Percentiles rank a stretch among this genome's conserved stretches.
Evolutionary conservation across 2,797 vertebrate species (phyloP).

Genomic region (Lateolabrax maculatus): DNA sequence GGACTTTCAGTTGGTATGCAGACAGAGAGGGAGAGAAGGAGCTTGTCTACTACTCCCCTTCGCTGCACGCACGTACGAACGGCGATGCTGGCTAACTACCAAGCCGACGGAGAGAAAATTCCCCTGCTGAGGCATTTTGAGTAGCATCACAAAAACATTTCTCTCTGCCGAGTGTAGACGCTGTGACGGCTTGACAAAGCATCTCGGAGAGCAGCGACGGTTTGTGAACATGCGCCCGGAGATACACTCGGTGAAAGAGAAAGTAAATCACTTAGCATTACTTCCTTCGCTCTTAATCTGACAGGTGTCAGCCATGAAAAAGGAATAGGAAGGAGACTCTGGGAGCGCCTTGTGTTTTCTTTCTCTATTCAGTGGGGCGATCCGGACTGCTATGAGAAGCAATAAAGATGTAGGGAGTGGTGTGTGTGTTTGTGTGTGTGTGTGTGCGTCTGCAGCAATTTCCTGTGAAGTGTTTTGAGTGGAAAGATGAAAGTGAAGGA

Average conservation of each 20-base stretch:
- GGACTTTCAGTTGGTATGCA: not conserved
- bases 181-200: slow-evolving; percentile 62
- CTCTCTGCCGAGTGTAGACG: slow-evolving; percentile 20
- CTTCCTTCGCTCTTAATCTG: slow-evolving; percentile 52
- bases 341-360: slow-evolving; percentile 23
- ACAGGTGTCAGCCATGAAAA: slow-evolving; percentile 54
- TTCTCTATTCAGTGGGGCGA: slow-evolving; percentile 29
- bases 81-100: slow-evolving; percentile 23
- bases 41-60: not conserved
- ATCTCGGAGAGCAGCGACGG: slow-evolving; percentile 19
- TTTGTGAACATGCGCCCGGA: slow-evolving; percentile 38
- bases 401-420: slow-evolving; percentile 56
- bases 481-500: slow-evolving; percentile 69
- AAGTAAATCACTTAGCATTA: slow-evolving; percentile 57
- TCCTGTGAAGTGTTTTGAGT: slow-evolving; percentile 70
- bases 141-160: slow-evolving; percentile 36
- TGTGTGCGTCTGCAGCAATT: slow-evolving; percentile 65
- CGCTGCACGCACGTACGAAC: not conserved
- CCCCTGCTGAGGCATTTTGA: slow-evolving; percentile 41
- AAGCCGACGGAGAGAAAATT: not conserved
- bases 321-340: slow-evolving; percentile 24
- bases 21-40: not conserved
- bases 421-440: slow-evolving; percentile 36
- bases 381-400: slow-evolving; percentile 44
- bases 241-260: slow-evolving; percentile 19